Conservation (phyloP, 2,797 vertebrate genomes). For the Denticeps clupeoides region DNA sequence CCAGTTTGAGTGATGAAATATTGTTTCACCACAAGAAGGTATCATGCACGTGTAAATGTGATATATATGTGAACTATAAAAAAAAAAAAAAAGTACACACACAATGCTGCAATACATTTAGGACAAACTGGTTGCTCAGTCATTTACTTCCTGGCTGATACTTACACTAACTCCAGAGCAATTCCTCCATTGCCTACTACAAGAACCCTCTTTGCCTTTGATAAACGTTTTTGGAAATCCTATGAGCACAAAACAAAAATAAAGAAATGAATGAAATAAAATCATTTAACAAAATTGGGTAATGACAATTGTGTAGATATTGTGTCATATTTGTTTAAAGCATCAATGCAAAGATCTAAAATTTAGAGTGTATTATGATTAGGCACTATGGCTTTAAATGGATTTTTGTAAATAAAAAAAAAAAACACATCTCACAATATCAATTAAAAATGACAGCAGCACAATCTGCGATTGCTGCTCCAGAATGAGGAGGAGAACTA, state of each 20-base stretch:
- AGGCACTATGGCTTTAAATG: no score
- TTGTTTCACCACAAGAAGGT: background rate
- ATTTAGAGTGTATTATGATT: no score
- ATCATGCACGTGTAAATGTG: background rate
- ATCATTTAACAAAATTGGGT: no score
- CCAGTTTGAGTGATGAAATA: background rate
- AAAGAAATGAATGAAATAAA: no score
- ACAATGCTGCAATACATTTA: background rate
- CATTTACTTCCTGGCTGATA: constrained; percentile 21
- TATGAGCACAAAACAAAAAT: constrained; percentile 32
- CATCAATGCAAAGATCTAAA: no score
- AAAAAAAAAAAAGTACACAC: no score
- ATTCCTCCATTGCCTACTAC: constrained; percentile 93
- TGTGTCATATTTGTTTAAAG: no score
- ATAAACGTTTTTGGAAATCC: constrained; percentile 83
- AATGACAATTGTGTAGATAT: no score
- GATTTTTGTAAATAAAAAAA: no score
- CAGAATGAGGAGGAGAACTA: no score
- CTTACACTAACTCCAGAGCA: constrained; percentile 89
- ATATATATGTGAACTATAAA: no score
- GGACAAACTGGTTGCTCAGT: background rate
- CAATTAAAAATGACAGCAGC: background rate
- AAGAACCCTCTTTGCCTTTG: constrained; percentile 71
- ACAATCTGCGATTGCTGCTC: background rate
- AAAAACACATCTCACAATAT: no score